Base-by-base conservation (phyloP, 2,888 invertebrate genomes). In the Melanargia galathea region DNA sequence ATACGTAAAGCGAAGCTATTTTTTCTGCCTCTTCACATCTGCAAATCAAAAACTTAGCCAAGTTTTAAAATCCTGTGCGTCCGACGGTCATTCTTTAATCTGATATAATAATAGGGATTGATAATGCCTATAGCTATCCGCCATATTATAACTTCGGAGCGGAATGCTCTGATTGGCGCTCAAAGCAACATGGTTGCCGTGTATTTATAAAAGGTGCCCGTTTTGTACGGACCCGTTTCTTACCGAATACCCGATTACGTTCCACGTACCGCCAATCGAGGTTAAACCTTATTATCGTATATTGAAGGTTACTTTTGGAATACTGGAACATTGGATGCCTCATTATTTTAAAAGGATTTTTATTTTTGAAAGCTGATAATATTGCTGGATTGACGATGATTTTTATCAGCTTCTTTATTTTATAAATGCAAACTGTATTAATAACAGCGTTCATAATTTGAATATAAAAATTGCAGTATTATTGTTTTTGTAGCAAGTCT, bases 111-210 rank as follows among this genome's bases (percentile, higher is more conserved):
- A 82, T 84, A 82, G 79, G 76, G 78, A 87, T 82, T 85, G 81
- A 79, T 78, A 75, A 75, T 73, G 73, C 73, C 74, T 71, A 78
- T 80, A 77, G 75, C 78, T 78, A 78, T 73, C 83, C 84, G 87
- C 90, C 91, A 90, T 90, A 73, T 68, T 46, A 46, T 80, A 71
- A 75, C 79, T 73, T 68, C 66, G 68, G 70, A 67, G 70, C 71
- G 71, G 74, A 74, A 70, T 76, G 80, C 72, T 72, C 76, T 83
- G 82, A 90, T 91, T 91, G 90, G 91, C 73, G 73, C 71, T 68
- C 69, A 63, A 69, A 65, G 69, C 81, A 90, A 90, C 77, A 91
- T 91, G 91, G 90, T 84, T 77, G 84, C 81, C 81, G 76, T 69
- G 68, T 75, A 75, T 75, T 75, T 75, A 73, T 75, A 75, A 74